These are phyloP conservation scores for Caenorhabditis inopinata DNA, from an alignment of 1,140 invertebrate genomes.

Conservation along the genomic window DNA sequence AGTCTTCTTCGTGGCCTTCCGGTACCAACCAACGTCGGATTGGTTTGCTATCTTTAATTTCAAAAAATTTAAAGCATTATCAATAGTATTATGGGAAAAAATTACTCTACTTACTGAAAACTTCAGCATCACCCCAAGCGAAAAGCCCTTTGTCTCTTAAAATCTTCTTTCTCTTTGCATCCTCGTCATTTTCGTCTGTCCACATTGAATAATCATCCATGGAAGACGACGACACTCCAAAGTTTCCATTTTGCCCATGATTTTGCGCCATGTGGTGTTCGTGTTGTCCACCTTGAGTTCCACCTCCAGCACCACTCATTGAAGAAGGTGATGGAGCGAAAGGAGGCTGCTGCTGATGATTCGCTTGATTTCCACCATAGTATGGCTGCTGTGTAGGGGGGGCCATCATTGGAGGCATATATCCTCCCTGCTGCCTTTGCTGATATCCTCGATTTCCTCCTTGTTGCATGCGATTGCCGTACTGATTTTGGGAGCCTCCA, in stretches of 20 bases:
- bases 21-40: constrained; percentile 8
- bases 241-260: not conserved
- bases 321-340: not conserved
- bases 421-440: not conserved
- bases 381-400: not conserved
- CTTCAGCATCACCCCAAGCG: not conserved
- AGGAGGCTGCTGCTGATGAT: not conserved
- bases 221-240: not conserved
- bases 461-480: constrained; percentile 18
- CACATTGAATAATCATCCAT: constrained; percentile 26
- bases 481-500: not conserved
- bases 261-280: not conserved
- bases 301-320: not conserved
- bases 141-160: constrained; percentile 1
- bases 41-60: not conserved
- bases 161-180: not conserved
- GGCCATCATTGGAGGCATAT: constrained; percentile 7
- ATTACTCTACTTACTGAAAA: not conserved
- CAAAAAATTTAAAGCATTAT: not conserved
- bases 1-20: constrained; percentile 12
- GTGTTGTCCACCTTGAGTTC: not conserved
- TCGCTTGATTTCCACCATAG: not conserved
- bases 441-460: not conserved
- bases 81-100: not conserved
- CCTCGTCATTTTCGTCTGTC: constrained; percentile 13